phyloP scores from a whole-genome alignment of 2,113 vertebrate species.

The Rhea americana region DNA sequence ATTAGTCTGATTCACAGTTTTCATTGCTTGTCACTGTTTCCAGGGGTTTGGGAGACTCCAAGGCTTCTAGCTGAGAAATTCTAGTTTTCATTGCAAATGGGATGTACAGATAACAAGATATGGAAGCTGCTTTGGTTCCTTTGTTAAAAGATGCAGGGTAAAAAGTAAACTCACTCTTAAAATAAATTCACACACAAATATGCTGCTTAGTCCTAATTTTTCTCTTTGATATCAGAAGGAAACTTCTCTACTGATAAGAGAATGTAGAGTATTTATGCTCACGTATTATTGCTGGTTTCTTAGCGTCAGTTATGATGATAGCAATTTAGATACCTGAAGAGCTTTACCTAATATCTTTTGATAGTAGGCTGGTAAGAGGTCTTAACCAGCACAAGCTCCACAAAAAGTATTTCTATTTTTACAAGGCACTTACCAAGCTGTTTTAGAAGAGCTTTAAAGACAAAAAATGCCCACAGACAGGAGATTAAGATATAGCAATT shows the following conservation, averaged over 20 bases:
- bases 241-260: background rate
- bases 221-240: background rate
- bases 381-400: background rate
- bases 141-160: background rate
- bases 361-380: background rate
- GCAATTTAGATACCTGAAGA: background rate
- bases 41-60: background rate
- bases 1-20: background rate
- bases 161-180: background rate
- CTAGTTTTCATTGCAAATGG: background rate
- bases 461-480: background rate
- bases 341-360: background rate
- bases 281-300: background rate
- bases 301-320: background rate
- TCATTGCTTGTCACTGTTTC: background rate
- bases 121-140: background rate
- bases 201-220: background rate
- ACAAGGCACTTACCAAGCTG: background rate
- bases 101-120: background rate
- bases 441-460: background rate
- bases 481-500: background rate
- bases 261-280: background rate
- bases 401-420: background rate
- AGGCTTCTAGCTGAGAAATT: background rate
- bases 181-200: background rate